phyloP scores from a whole-genome alignment of 2,113 vertebrate species.

The Mungos mungo region DNA sequence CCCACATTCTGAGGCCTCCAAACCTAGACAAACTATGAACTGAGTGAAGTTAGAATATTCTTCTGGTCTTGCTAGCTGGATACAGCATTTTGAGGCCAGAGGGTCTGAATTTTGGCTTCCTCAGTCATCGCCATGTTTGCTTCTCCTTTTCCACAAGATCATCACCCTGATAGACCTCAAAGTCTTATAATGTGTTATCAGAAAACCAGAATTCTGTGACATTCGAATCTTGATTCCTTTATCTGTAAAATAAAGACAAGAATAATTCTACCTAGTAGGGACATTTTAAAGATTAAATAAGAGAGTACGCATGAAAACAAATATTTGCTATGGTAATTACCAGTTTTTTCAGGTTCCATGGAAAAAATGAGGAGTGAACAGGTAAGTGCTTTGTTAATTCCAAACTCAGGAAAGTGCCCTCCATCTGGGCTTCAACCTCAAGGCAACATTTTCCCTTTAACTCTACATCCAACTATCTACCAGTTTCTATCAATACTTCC shows the following conservation, averaged over 20 bases:
- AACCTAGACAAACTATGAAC: neutral
- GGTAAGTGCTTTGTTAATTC: neutral
- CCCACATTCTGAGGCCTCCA: neutral
- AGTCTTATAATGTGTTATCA: neutral
- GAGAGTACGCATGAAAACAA: neutral
- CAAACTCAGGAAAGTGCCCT: neutral
- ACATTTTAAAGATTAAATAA: slow-evolving; percentile 28
- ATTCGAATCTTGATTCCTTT: neutral
- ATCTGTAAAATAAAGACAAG: slow-evolving; percentile 21
- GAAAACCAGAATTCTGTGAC: neutral
- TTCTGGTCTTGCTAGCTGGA: neutral
- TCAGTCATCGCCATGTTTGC: neutral
- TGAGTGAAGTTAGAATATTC: neutral
- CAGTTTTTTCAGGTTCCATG: neutral
- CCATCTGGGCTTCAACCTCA: neutral
- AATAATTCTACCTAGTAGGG: neutral
- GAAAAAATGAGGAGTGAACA: neutral
- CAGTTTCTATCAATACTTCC: neutral
- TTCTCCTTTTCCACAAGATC: neutral
- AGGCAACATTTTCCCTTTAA: neutral
- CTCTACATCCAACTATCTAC: neutral
- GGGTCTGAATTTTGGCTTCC: neutral
- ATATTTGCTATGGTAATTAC: neutral
- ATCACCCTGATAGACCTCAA: neutral
- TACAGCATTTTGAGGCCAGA: neutral